These are phyloP conservation scores for Acropternis orthonyx DNA, from an alignment of 2,797 vertebrate genomes.

Conservation along the genomic window DNA sequence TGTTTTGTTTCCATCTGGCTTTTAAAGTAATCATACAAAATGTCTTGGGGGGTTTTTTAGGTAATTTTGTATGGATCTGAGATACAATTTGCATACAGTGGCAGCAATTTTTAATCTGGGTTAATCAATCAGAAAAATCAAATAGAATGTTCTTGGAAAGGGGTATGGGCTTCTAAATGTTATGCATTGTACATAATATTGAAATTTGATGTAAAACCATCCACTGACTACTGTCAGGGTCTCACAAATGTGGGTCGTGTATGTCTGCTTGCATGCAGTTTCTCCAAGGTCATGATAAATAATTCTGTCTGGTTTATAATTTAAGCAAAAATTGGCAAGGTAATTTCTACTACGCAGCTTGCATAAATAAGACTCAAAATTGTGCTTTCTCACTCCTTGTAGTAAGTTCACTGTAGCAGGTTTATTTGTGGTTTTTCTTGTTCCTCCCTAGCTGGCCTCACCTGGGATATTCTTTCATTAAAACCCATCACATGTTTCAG, in stretches of 20 bases:
- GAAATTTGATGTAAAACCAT: neutral
- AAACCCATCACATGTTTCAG: neutral
- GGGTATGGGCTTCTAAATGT: neutral
- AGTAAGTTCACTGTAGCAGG: neutral
- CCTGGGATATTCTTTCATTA: neutral
- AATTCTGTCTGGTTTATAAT: neutral
- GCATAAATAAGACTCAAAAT: neutral
- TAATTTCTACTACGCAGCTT: neutral
- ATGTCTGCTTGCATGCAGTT: neutral
- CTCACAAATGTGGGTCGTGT: neutral
- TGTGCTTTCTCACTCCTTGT: neutral
- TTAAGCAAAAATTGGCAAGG: neutral
- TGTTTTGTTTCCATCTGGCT: neutral
- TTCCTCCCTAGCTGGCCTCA: neutral
- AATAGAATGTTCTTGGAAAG: neutral
- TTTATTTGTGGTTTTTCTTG: neutral
- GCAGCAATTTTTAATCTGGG: neutral
- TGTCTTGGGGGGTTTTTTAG: accelerated
- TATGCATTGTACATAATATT: neutral
- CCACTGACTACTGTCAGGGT: neutral
- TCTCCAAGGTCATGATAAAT: neutral
- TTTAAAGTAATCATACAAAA: neutral
- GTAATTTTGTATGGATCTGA: neutral
- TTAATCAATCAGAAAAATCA: neutral
- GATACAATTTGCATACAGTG: neutral